Evolutionary conservation across 2,888 invertebrate species (phyloP).

Genomic region (Herminia tarsipennalis): DNA sequence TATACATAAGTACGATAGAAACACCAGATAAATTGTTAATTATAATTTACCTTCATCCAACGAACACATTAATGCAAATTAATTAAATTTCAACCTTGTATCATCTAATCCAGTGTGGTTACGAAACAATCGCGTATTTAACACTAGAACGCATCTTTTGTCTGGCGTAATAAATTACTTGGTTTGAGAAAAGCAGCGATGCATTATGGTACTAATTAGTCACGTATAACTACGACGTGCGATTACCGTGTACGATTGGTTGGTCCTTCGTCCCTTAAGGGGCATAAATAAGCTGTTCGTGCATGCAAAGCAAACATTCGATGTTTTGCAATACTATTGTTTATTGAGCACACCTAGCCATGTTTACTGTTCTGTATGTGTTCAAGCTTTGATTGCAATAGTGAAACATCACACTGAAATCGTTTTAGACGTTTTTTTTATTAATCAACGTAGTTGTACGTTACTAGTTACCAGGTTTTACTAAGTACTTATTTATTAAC

Average conservation of each 20-base stretch:
- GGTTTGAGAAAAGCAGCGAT: constrained; percentile 27
- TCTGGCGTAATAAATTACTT: constrained; percentile 41
- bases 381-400: constrained; percentile 19
- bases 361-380: constrained; percentile 46
- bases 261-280: constrained; percentile 58
- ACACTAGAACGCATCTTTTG: constrained; percentile 51
- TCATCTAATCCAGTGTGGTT: constrained; percentile 51
- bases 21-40: constrained; percentile 20
- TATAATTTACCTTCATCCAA: constrained; percentile 36
- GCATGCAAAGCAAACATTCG: constrained; percentile 49
- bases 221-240: constrained; percentile 32
- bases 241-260: constrained; percentile 39
- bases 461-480: no score
- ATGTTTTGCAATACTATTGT: constrained; percentile 68
- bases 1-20: constrained; percentile 17
- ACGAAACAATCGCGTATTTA: constrained; percentile 51
- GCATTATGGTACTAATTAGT: constrained; percentile 43
- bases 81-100: constrained; percentile 55
- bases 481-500: no score
- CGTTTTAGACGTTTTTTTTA: no score
- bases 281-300: constrained; percentile 64
- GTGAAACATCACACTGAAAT: neutral
- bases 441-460: no score
- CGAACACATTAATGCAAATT: constrained; percentile 54
- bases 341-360: constrained; percentile 58